Evolutionary conservation across 1,140 invertebrate genomes (phyloP).

Genomic region (Drosophila asahinai): DNA sequence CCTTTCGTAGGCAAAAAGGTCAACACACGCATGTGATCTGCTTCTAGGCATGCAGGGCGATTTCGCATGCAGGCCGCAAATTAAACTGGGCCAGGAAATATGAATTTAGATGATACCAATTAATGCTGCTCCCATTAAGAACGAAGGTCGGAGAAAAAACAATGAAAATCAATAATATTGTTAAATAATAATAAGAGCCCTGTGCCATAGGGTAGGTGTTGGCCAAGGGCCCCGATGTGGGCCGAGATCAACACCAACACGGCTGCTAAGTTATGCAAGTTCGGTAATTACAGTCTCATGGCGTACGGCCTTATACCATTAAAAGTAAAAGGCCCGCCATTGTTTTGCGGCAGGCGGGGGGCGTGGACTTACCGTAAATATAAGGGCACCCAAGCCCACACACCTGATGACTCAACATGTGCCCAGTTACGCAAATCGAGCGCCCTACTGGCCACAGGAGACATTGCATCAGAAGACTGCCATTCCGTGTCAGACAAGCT

Average conservation of each 20-base stretch:
- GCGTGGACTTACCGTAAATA: constrained; percentile 25
- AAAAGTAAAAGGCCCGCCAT: constrained; percentile 50
- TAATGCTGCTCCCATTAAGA: constrained; percentile 43
- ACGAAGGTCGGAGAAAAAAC: background rate
- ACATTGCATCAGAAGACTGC: constrained; percentile 67
- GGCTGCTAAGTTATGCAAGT: constrained; percentile 65
- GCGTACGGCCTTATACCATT: constrained; percentile 46
- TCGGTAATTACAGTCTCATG: constrained; percentile 71
- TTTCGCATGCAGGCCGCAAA: constrained; percentile 62
- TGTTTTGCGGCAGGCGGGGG: constrained; percentile 48
- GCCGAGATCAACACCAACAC: constrained; percentile 20
- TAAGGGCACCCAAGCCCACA: constrained; percentile 6
- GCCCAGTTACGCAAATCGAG: constrained; percentile 75
- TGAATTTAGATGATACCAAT: constrained; percentile 66
- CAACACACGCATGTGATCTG: constrained; percentile 18
- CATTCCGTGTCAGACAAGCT: constrained; percentile 60
- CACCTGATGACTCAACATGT: constrained; percentile 70
- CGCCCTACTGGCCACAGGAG: constrained; percentile 62
- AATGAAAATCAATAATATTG: constrained; percentile 73
- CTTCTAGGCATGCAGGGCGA: constrained; percentile 1
- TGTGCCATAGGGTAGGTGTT: constrained; percentile 31
- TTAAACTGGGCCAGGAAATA: constrained; percentile 62
- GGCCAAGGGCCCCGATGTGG: constrained; percentile 20
- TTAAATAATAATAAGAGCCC: constrained; percentile 29
- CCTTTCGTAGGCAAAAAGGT: constrained; percentile 38